These are phyloP conservation scores for Busseola fusca DNA, from an alignment of 2,888 invertebrate genomes.

Conservation along the genomic window DNA sequence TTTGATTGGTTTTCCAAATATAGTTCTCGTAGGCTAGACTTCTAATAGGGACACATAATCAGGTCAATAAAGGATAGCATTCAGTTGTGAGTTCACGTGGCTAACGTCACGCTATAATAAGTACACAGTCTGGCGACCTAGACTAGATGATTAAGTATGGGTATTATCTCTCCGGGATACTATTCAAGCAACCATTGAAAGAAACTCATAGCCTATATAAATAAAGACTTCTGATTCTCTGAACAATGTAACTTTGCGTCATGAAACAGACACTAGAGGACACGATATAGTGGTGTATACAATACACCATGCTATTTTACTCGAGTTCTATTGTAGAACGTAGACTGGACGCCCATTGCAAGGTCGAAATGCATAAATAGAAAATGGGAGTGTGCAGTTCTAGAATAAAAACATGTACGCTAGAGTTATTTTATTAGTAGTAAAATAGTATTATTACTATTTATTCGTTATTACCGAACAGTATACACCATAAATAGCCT, in stretches of 20 bases:
- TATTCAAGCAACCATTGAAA: constrained; percentile 9
- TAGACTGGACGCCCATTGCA: constrained; percentile 32
- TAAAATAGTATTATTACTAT: too few species aligned
- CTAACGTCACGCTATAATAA: constrained; percentile 30
- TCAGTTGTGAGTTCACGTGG: constrained; percentile 14
- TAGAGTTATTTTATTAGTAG: too few species aligned
- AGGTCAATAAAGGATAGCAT: not conserved
- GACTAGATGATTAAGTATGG: constrained; percentile 1
- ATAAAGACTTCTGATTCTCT: not conserved
- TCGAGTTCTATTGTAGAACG: constrained; percentile 18
- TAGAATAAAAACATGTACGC: constrained; percentile 1
- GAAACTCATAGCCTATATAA: not conserved
- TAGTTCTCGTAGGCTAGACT: not conserved
- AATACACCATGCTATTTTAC: constrained; percentile 13
- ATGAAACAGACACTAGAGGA: too few species aligned
- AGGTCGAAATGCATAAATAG: constrained; percentile 29
- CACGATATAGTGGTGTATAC: too few species aligned
- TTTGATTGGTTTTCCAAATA: constrained; percentile 2
- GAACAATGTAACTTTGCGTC: too few species aligned
- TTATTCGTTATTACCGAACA: too few species aligned
- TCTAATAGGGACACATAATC: not conserved
- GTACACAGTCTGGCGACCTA: constrained; percentile 21
- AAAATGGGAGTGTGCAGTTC: constrained; percentile 21
- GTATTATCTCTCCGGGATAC: constrained; percentile 25
- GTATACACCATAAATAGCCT: too few species aligned